phyloP scores from a whole-genome alignment of 1,140 invertebrate species.

The Aplysia californica region DNA sequence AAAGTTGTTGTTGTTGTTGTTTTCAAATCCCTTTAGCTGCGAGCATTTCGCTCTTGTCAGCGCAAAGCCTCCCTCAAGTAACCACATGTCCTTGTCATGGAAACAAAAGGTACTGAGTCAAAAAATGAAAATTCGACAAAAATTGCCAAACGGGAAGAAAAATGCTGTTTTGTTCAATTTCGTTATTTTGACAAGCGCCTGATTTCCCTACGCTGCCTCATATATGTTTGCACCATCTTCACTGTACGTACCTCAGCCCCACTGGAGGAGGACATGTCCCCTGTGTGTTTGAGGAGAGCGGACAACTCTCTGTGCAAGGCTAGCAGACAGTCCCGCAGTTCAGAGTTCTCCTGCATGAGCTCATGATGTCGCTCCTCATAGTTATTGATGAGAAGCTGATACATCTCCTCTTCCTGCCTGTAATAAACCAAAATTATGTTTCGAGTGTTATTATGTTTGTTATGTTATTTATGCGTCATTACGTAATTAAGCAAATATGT shows the following conservation, averaged over 20 bases:
- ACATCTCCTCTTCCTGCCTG: slow-evolving; percentile 63
- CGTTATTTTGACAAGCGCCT: too few relatives aligned
- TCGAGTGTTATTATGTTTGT: too few relatives aligned
- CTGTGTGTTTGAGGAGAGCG: slow-evolving; percentile 33
- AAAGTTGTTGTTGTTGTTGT: not conserved
- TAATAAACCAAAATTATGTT: slow-evolving; percentile 29
- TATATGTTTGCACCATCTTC: not conserved
- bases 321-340: slow-evolving; percentile 53
- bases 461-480: too few relatives aligned
- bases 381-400: slow-evolving; percentile 50
- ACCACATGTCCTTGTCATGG: too few relatives aligned
- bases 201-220: not conserved
- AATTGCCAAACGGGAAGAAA: too few relatives aligned
- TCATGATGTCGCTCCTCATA: slow-evolving; percentile 61
- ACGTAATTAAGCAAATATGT: too few relatives aligned
- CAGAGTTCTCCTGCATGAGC: slow-evolving; percentile 56
- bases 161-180: too few relatives aligned
- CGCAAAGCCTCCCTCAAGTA: too few relatives aligned
- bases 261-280: slow-evolving; percentile 21
- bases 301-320: slow-evolving; percentile 55
- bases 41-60: too few relatives aligned
- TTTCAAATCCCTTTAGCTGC: too few relatives aligned
- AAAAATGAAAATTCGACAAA: too few relatives aligned
- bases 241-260: not conserved
- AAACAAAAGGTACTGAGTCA: too few relatives aligned